Percentiles rank a stretch among this genome's conserved stretches.
These are phyloP conservation scores for Apantesis nais DNA, from an alignment of 2,888 invertebrate species.

Conservation along the genomic window DNA sequence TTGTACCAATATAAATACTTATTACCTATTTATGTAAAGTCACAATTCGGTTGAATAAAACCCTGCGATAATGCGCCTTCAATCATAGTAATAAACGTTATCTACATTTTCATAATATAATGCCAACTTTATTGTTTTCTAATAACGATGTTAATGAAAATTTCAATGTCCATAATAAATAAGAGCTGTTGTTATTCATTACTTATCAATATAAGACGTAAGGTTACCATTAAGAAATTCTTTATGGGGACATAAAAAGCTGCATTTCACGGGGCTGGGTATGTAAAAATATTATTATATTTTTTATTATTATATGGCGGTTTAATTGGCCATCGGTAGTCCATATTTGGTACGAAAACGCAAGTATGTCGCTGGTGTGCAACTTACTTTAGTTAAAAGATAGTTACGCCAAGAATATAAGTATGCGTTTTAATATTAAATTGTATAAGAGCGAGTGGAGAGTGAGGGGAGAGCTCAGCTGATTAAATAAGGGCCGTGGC, in stretches of 20 bases:
- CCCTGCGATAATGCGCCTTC: constrained; percentile 1
- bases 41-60: constrained; percentile 2
- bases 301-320: constrained; percentile 42
- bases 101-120: neutral
- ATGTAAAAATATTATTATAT: constrained; percentile 40
- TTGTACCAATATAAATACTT: neutral
- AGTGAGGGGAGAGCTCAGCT: constrained; percentile 32
- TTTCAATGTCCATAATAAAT: constrained; percentile 19
- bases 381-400: constrained; percentile 30
- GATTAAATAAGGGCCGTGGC: constrained; percentile 29
- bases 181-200: constrained; percentile 17
- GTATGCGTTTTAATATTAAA: constrained; percentile 38
- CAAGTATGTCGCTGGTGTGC: constrained; percentile 51
- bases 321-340: constrained; percentile 51
- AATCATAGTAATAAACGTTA: neutral
- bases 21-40: neutral
- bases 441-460: constrained; percentile 30
- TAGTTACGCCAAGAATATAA: constrained; percentile 38
- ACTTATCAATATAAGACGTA: constrained; percentile 39
- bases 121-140: neutral
- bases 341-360: constrained; percentile 51
- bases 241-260: constrained; percentile 38
- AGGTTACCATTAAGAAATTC: constrained; percentile 40
- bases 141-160: constrained; percentile 14
- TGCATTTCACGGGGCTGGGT: constrained; percentile 37